phyloP scores from a whole-genome alignment of 1,140 invertebrate species.

The Eumaeus atala region DNA sequence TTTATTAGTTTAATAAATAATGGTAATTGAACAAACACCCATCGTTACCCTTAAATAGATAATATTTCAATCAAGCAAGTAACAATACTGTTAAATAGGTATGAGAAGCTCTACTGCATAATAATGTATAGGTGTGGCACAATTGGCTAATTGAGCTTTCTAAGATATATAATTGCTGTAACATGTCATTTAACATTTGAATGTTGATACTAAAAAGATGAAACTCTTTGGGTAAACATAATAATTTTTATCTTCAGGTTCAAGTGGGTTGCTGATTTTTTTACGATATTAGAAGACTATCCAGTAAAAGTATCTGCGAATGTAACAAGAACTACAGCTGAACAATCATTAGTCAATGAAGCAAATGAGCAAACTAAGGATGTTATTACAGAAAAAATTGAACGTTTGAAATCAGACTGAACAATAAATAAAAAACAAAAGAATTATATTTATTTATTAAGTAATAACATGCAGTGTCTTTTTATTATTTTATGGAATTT shows the following conservation, averaged over 20 bases:
- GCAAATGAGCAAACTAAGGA: constrained; percentile 26
- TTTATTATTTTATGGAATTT: not conserved
- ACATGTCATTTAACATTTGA: too few species aligned
- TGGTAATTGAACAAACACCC: too few species aligned
- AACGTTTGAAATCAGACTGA: constrained; percentile 33
- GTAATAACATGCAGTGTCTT: not conserved
- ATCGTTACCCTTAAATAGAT: too few species aligned
- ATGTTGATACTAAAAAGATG: too few species aligned
- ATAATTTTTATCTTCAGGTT: constrained; percentile 44
- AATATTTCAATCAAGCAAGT: too few species aligned
- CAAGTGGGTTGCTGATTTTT: constrained; percentile 53
- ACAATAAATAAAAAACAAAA: constrained; percentile 6
- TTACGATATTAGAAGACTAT: constrained; percentile 38
- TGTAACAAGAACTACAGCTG: constrained; percentile 26
- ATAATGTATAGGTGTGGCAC: too few species aligned
- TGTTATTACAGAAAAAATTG: constrained; percentile 19
- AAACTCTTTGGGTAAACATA: not conserved
- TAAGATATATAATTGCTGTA: too few species aligned
- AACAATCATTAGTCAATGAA: constrained; percentile 32
- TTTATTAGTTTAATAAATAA: too few species aligned
- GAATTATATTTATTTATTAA: constrained; percentile 6
- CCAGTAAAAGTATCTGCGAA: constrained; percentile 15
- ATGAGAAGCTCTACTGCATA: too few species aligned
- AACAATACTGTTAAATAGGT: too few species aligned
- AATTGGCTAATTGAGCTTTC: too few species aligned